Evolutionary conservation across 2,888 invertebrate species (phyloP).

Genomic region (Lepidochitona cinerea): DNA sequence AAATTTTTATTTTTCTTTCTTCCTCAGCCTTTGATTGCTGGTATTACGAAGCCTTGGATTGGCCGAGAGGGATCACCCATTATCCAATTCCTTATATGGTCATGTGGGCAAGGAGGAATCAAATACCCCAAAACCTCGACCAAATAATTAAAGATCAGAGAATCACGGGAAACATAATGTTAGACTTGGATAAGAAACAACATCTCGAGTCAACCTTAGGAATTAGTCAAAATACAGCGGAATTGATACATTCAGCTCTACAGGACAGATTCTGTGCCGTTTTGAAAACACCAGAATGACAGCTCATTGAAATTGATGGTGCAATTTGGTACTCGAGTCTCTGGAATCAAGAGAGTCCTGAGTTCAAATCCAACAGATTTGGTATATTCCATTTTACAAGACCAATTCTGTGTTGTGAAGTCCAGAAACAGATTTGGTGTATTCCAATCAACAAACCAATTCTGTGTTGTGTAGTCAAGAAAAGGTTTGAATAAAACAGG

Average conservation of each 20-base stretch:
- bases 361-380: too few relatives aligned
- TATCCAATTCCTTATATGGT: slow-evolving; percentile 34
- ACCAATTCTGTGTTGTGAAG: too few relatives aligned
- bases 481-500: too few relatives aligned
- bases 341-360: too few relatives aligned
- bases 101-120: slow-evolving; percentile 36
- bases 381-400: too few relatives aligned
- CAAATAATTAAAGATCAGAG: slow-evolving; percentile 26
- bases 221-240: slow-evolving; percentile 19
- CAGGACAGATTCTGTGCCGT: slow-evolving; percentile 10
- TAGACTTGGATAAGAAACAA: slow-evolving; percentile 19
- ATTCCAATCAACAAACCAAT: too few relatives aligned
- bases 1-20: too few relatives aligned
- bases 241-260: slow-evolving; percentile 22
- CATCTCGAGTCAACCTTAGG: slow-evolving; percentile 13
- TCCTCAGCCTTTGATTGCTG: slow-evolving; percentile 21
- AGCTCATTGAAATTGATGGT: too few relatives aligned
- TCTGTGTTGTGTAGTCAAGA: too few relatives aligned
- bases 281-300: not conserved
- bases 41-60: slow-evolving; percentile 34
- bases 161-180: slow-evolving; percentile 25
- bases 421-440: too few relatives aligned
- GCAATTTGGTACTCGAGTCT: too few relatives aligned
- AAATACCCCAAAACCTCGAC: slow-evolving; percentile 21
- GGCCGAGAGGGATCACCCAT: slow-evolving; percentile 28